Evolutionary conservation across 1,140 invertebrate genomes (phyloP).

Genomic region (Delia radicum): DNA sequence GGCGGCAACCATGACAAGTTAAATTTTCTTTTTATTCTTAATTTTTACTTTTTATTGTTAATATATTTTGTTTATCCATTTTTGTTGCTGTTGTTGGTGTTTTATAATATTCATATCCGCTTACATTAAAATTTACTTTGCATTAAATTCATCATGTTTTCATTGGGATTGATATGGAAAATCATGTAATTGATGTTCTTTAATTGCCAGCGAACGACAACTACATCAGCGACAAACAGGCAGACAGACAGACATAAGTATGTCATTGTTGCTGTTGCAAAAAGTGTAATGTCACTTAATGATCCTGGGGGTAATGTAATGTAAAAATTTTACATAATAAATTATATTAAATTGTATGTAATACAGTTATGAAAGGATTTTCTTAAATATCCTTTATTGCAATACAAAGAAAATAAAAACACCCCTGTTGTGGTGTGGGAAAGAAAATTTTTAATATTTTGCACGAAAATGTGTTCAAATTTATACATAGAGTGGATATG

Average conservation of each 20-base stretch:
- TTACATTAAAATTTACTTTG: conserved; percentile 17
- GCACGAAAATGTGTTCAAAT: too few relatives aligned
- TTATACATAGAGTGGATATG: too few relatives aligned
- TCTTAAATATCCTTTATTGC: too few relatives aligned
- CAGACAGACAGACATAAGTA: background rate
- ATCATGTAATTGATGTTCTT: conserved; percentile 24
- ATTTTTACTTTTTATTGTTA: background rate
- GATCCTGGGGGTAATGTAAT: conserved; percentile 13
- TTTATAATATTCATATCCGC: background rate
- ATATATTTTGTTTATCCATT: background rate
- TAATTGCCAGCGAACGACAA: conserved; percentile 11
- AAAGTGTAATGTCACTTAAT: conserved; percentile 20
- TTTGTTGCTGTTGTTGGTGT: background rate
- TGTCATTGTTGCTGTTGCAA: background rate
- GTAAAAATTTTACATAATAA: conserved; percentile 17
- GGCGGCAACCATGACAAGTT: background rate
- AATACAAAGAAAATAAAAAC: too few relatives aligned
- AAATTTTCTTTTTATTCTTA: conserved; percentile 2
- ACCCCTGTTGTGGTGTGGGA: too few relatives aligned
- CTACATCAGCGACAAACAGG: background rate
- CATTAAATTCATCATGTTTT: conserved; percentile 21
- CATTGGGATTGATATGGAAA: conserved; percentile 21
- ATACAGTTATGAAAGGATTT: conserved; percentile 17
- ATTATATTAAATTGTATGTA: conserved; percentile 12
- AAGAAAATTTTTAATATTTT: too few relatives aligned